Conservation (phyloP, 1,140 invertebrate genomes). For the Piezodorus guildinii region DNA sequence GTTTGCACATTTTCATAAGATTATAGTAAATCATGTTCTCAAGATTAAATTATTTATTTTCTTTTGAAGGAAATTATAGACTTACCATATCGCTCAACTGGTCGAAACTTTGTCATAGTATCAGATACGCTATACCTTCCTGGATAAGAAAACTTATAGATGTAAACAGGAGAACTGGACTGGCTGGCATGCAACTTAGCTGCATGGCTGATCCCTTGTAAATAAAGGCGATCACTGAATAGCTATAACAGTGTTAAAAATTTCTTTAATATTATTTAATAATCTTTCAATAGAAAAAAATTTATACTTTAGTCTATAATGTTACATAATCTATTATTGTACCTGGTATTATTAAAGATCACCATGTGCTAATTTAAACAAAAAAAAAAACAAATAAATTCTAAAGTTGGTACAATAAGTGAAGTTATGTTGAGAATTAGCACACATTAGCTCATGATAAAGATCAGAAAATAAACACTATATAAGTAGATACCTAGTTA, state of each 20-base stretch:
- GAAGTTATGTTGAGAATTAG: too few species aligned
- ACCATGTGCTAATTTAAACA: too few species aligned
- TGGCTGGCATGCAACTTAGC: neutral
- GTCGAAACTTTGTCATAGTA: neutral
- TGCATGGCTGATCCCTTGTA: neutral
- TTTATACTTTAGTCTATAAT: too few species aligned
- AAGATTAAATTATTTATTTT: neutral
- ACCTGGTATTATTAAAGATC: too few species aligned
- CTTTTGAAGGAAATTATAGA: neutral
- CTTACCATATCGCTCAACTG: neutral
- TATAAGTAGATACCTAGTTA: too few species aligned
- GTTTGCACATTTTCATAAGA: too few species aligned
- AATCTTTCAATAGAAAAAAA: neutral
- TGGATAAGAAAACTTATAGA: neutral
- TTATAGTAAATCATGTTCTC: too few species aligned
- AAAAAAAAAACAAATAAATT: too few species aligned
- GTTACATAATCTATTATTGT: too few species aligned
- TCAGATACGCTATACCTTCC: neutral
- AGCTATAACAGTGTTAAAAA: neutral
- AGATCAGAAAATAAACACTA: too few species aligned
- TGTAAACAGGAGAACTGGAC: neutral
- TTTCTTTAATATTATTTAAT: neutral
- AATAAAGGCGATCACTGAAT: neutral
- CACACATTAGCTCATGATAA: too few species aligned
- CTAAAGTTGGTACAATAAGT: too few species aligned